Evolutionary conservation across 2,113 vertebrate genomes (phyloP).

Genomic region (Bubo blakistoni): DNA sequence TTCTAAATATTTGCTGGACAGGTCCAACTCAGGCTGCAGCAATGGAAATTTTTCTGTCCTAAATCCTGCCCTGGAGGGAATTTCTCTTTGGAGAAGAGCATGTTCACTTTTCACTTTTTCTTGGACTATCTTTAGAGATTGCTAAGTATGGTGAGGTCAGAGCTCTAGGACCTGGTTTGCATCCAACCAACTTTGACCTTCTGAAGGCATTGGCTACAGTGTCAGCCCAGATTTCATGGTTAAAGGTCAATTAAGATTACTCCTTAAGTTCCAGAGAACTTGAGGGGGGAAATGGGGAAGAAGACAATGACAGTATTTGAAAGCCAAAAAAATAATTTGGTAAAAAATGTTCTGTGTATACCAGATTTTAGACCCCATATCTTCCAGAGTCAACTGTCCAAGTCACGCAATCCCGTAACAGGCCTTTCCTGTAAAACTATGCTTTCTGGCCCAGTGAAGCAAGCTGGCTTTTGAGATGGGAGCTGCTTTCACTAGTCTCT

Average conservation of each 20-base stretch:
- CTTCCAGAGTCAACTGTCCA: neutral
- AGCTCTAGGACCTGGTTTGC: constrained; percentile 20
- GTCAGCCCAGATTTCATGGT: neutral
- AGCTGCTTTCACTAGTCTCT: neutral
- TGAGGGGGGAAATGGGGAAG: neutral
- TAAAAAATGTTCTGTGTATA: neutral
- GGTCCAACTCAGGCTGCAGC: neutral
- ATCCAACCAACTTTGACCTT: constrained; percentile 11
- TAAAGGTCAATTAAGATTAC: constrained; percentile 15
- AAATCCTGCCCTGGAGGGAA: constrained; percentile 8
- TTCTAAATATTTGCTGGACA: neutral
- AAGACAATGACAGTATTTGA: neutral
- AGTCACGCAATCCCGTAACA: neutral
- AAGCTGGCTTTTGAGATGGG: neutral
- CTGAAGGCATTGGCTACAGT: neutral
- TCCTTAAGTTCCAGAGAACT: neutral
- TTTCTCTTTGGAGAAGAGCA: neutral
- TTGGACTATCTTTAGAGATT: constrained; percentile 20
- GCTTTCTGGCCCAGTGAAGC: neutral
- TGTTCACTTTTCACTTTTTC: neutral
- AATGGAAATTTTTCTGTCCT: constrained; percentile 31
- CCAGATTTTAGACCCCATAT: neutral
- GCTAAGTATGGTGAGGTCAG: neutral
- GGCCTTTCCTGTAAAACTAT: neutral
- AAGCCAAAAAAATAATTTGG: constrained; percentile 3